Percentiles rank a stretch among this genome's conserved stretches.
Evolutionary conservation across 2,113 vertebrate species (phyloP).

Genomic region (Empidonax traillii): DNA sequence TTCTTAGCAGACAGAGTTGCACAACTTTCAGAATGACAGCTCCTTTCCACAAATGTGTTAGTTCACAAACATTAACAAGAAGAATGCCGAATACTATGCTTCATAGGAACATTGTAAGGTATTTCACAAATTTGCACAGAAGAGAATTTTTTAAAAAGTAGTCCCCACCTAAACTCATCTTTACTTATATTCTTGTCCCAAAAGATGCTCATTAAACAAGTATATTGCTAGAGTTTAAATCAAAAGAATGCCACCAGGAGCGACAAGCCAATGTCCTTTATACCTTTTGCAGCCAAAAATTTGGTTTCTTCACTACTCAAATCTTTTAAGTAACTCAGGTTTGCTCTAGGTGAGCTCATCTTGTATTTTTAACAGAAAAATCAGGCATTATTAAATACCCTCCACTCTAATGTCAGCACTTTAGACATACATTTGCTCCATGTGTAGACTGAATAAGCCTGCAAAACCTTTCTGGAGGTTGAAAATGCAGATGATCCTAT

Average conservation of each 20-base stretch:
- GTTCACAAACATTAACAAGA: background rate
- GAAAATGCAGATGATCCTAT: background rate
- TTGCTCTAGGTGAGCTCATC: background rate
- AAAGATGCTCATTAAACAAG: background rate
- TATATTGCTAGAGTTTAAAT: background rate
- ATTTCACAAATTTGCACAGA: background rate
- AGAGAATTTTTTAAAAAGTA: background rate
- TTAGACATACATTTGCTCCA: background rate
- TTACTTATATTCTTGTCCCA: background rate
- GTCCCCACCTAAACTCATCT: background rate
- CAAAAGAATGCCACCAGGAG: background rate
- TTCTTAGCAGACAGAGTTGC: background rate
- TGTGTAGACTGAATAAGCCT: background rate
- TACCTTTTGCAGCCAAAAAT: background rate
- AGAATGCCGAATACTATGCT: rapidly evolving
- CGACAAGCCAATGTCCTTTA: background rate
- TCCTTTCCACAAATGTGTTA: background rate
- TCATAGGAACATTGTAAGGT: background rate
- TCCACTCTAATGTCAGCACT: background rate
- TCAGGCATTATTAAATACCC: background rate
- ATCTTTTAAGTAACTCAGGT: background rate
- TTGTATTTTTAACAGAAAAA: background rate
- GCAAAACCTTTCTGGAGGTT: background rate
- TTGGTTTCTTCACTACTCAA: background rate
- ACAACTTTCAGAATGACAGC: background rate